phyloP scores from a whole-genome alignment of 1,140 invertebrate species.

The Anastrepha obliqua region DNA sequence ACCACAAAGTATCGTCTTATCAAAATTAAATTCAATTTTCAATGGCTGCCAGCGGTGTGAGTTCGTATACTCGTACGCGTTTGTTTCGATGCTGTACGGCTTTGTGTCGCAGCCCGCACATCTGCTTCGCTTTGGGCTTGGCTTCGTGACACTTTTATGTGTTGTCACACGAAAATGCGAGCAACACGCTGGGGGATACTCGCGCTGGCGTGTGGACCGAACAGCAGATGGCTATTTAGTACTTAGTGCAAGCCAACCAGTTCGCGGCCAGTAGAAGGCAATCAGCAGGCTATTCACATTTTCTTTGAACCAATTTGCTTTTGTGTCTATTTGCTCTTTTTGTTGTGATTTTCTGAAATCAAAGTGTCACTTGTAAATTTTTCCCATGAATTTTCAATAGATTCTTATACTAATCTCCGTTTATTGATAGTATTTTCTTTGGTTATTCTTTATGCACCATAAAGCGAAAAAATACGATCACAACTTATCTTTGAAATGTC shows the following conservation, averaged over 20 bases:
- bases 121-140: neutral
- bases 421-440: conserved; percentile 51
- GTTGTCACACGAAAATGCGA: conserved; percentile 37
- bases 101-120: neutral
- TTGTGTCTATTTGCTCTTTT: neutral
- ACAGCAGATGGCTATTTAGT: neutral
- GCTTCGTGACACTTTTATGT: conserved; percentile 45
- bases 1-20: conserved; percentile 35
- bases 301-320: neutral
- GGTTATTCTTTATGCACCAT: neutral
- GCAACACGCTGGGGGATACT: conserved; percentile 43
- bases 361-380: neutral
- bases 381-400: conserved; percentile 4
- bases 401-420: conserved; percentile 13
- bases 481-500: conserved; percentile 32
- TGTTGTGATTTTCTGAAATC: neutral
- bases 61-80: neutral
- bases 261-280: neutral
- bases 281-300: neutral
- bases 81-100: no score
- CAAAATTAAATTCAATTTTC: conserved; percentile 48
- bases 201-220: neutral
- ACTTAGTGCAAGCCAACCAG: neutral
- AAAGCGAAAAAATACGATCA: conserved; percentile 46
- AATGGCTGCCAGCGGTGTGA: neutral